Base-by-base conservation (phyloP, 2,113 vertebrate species). In the Entelurus aequoreus region DNA sequence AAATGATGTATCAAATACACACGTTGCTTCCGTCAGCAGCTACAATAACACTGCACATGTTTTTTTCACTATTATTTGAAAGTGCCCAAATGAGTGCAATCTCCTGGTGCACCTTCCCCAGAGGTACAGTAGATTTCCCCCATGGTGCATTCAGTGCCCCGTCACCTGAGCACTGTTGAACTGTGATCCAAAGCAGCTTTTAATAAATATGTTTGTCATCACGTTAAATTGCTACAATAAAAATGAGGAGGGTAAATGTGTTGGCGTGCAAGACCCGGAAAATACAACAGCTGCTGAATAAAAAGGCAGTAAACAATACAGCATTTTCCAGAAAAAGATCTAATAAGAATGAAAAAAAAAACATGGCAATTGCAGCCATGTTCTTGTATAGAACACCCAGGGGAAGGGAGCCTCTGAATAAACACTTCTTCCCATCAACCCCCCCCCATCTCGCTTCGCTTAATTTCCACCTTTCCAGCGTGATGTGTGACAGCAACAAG, bases 171-270 rank as follows among this genome's bases (percentile, higher is more conserved):
- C 54, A 2, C 60, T 63, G 63, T 77, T 80, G 76, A 70, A 54
- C 83, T 81, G 79, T 83, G 87, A 90, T 85, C 71, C 67, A 69
- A 61, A 52, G 68, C 64, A 44, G 56, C 66, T 69, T 57, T 19
- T 84, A 89, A 90, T 88, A 68, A 87, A 63, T 52, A 54, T 83
- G 82, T 85, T 88, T 85, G 81, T 72, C 46, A 36, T 60, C 36
- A 15, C 56, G 72, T 72, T 38, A 50, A 79, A 81, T 76, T 75
- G 19, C 79, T 84, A 83, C 70, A 63, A 75, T 84, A 42, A 57
- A 78, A 83, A 74, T 49, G 62, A 4, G 44, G 54, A 48, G 14
- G 37, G 36, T 9, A 40, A 38, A 55, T 55, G 15, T 37, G 15
- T 12, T 55, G 7, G 1, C 15, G 4, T 4, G 11, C 54, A 38